phyloP scores from a whole-genome alignment of 2,797 vertebrate species.

The Nyctalus aviator region DNA sequence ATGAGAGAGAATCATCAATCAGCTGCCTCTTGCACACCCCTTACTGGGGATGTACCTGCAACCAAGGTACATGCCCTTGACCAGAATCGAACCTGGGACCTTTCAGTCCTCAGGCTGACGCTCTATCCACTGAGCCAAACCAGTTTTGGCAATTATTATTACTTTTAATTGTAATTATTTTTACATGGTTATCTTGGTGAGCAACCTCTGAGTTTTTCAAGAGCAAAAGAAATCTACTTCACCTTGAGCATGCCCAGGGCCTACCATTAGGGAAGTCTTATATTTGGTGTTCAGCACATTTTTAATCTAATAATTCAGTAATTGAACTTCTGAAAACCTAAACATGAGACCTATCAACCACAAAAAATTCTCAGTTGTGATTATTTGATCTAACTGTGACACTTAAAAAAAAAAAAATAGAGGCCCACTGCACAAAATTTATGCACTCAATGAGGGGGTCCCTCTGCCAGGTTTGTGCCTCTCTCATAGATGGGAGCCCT shows the following conservation, averaged over 20 bases:
- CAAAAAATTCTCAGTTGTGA: not conserved
- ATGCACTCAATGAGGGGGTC: too few relatives aligned
- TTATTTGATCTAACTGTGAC: not conserved
- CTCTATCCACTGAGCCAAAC: too few relatives aligned
- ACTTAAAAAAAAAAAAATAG: too few relatives aligned
- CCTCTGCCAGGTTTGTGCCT: too few relatives aligned
- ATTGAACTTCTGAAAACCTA: not conserved
- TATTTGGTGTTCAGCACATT: not conserved
- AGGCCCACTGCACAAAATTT: too few relatives aligned
- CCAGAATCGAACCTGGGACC: too few relatives aligned
- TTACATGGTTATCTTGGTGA: not conserved
- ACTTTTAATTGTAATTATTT: not conserved
- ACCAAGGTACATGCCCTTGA: too few relatives aligned
- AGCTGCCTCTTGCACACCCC: too few relatives aligned
- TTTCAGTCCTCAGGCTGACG: too few relatives aligned
- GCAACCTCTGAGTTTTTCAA: not conserved
- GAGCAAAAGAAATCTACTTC: not conserved
- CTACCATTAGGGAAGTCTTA: accelerated
- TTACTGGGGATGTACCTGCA: too few relatives aligned
- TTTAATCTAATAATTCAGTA: slow-evolving; percentile 31
- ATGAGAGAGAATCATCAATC: too few relatives aligned
- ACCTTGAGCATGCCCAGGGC: not conserved
- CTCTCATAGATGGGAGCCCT: too few relatives aligned
- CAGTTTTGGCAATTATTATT: not conserved
- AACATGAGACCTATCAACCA: not conserved